Base-by-base conservation (phyloP, 2,113 vertebrate species). In the Pyrgilauda ruficollis region DNA sequence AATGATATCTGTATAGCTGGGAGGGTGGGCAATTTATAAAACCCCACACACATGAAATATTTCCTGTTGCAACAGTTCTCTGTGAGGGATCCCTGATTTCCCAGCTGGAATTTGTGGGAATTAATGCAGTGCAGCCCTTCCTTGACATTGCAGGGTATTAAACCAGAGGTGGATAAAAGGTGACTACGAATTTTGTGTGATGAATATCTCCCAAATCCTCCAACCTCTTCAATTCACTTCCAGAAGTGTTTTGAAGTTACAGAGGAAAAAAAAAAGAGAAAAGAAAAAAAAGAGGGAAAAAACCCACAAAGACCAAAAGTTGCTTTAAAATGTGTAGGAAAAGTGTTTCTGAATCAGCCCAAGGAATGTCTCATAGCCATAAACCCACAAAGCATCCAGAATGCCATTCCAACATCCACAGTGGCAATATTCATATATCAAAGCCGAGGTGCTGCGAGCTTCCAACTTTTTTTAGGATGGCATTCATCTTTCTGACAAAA, bases 401-500 rank as follows among this genome's bases (percentile, higher is more conserved):
- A 95, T 90, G 78, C 72, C 94, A 94, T 86, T 92, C 86, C 90
- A 83, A 1, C 94, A 76, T 84, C 95, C 81, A 53, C 50, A 62
- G 79, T 21, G 69, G 90, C 77, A 97, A 96, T 94, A 94, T 96
- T 79, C 96, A 96, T 93, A 73, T 58, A 94, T 95, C 96, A 97
- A 90, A 84, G 82, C 69, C 0, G 3, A 90, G 87, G 64, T 63
- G 94, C 90, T 88, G 67, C 6, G 82, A 73, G 73, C 84, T 94
- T 96, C 94, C 94, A 93, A 59, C 50, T 80, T 80, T 94, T 95
- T 92, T 96, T 63, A 90, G 94, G 92, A 74, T 89, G 93, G 87
- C 87, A 96, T 97, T 94, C 87, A 74, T 97, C 95, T 96, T 94
- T 8, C 35, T 95, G 97, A 95, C 94, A 94, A 96, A 94, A 97